Evolutionary conservation across 2,113 vertebrate species (phyloP).

Genomic region (Podarcis muralis): DNA sequence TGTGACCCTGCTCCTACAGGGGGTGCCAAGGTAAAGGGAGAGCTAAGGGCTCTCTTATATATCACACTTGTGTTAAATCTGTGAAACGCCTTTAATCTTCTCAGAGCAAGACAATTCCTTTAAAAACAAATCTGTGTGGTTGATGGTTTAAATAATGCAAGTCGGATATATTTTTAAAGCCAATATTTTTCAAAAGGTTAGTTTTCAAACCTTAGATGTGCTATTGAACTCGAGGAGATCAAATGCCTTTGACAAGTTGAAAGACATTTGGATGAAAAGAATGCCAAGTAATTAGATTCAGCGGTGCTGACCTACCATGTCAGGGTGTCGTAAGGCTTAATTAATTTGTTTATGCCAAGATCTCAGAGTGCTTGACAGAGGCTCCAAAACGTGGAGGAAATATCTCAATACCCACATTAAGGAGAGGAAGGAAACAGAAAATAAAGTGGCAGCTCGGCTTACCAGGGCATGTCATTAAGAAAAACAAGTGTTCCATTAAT

Average conservation of each 20-base stretch:
- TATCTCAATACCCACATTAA: neutral
- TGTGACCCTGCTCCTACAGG: no score
- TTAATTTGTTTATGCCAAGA: constrained; percentile 3
- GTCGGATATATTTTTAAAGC: neutral
- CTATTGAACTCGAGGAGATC: neutral
- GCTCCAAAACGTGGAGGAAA: neutral
- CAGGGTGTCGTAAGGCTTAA: constrained; percentile 7
- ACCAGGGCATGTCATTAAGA: neutral
- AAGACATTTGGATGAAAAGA: neutral
- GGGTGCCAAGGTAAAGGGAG: no score
- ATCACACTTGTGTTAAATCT: neutral
- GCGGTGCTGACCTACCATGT: neutral
- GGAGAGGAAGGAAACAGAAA: neutral
- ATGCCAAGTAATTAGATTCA: neutral
- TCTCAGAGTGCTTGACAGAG: neutral
- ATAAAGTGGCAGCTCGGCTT: neutral
- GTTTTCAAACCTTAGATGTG: constrained; percentile 1
- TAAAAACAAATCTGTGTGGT: neutral
- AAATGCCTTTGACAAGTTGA: constrained; percentile 6
- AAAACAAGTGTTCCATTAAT: neutral
- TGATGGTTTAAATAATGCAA: neutral
- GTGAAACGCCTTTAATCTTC: neutral
- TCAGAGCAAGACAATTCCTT: neutral
- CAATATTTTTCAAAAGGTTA: neutral
- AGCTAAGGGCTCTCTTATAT: no score